Evolutionary conservation across 2,797 vertebrate genomes (phyloP), one percentile per base, ranked within the genome.

Genomic region (Darevskia mixta): DNA sequence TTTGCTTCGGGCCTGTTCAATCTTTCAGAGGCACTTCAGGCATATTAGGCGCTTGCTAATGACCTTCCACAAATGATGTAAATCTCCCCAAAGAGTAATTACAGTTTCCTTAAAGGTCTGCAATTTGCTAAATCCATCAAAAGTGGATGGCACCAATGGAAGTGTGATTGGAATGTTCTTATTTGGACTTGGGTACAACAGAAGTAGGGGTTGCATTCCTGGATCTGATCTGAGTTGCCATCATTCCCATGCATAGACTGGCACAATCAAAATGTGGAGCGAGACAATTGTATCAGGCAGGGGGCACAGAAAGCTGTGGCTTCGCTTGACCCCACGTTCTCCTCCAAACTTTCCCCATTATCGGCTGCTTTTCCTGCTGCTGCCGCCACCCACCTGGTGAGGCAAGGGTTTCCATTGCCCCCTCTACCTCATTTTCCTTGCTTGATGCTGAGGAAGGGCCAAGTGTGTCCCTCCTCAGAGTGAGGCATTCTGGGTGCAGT

Each of bases 61-160:
- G 72, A 45, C 67, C 41, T 90, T 83, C 27, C 76, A 20, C 1
- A 2, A 41, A 71, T 87, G 8, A 25, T 61, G 5, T 27, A 86
- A 23, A 43, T 86, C 45, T 94, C 91, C 43, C 67, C 61, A 83
- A 91, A 76, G 1, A 77, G 0, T 71, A 88, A 88, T 86, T 87
- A 27, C 69, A 73, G 11, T 88, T 83, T 89, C 87, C 72, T 82
- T 67, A 88, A 91, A 81, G 66, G 29, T 4, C 32, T 45, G 3
- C 18, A 5, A 81, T 38, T 79, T 55, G 4, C 45, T 80, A 55
- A 15, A 78, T 89, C 61, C 86, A 86, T 89, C 1, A 25, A 87
- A 80, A 35, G 9, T 17, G 83, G 5, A 5, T 78, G 1, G 4
- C 55, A 79, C 90, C 79, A 77, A 13, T 20, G 58, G 25, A 82